Evolutionary conservation across 2,113 vertebrate species (phyloP), one percentile per base, ranked within the genome.

Genomic region (Isichthys henryi): DNA sequence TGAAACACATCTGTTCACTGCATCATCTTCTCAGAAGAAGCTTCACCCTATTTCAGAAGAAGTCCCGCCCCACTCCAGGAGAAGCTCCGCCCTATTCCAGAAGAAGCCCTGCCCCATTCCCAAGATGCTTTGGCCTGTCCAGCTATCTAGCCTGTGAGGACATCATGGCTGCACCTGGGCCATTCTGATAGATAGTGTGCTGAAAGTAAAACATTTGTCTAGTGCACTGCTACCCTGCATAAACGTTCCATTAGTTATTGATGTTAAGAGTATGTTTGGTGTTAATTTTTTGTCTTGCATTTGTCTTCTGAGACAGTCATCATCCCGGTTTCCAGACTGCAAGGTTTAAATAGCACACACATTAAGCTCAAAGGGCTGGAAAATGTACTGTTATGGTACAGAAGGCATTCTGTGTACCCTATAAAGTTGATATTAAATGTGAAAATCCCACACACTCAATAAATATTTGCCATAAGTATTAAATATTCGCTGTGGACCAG

Each of bases 401-500:
- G 13, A 35, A 43, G 15, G 0, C 5, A 80, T 80, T 43, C 74
- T 80, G 74, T 19, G 17, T 80, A 39, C 35, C 15, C 31, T 77
- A 19, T 77, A 17, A 39, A 46, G 52, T 86, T 4, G 4, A 46
- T 84, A 45, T n/a, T 85, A 85, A 48, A 49, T 49, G 45, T 85
- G 82, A 43, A 80, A 80, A 43, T 39, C 74, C 15, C 52, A 4
- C 13, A 21, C 88, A 92, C 89, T 91, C 62, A 88, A 91, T 86
- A 83, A 82, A 39, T 52, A 45, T 11, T 31, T 48, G 31, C 31
- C 53, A 17, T 82, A 39, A 27, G 45, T 50, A 56, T 21, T 56
- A 21, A 56, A 21, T 56, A 56, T 50, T 11, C 7, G 50, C 19
- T 66, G 87, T 53, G 87, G 84, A 15, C 66, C 70, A 77, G 31